Percentiles rank a stretch among this genome's conserved stretches.
phyloP scores from a whole-genome alignment of 2,888 invertebrate genomes.

The Heliconius sara region DNA sequence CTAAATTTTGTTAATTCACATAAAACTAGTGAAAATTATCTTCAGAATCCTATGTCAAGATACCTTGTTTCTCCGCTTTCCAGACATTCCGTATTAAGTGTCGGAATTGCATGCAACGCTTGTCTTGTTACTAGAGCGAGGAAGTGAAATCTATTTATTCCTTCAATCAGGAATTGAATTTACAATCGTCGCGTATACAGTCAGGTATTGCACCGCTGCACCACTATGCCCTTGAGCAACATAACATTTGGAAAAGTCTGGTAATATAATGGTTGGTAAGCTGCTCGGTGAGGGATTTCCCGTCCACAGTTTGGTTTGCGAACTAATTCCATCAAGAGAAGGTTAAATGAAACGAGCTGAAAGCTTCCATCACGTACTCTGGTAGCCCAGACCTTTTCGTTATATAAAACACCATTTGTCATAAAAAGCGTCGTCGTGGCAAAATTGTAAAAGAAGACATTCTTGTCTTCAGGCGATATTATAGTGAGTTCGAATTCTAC shows the following conservation, averaged over 20 bases:
- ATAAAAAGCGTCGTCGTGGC: background rate
- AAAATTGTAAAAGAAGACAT: no score
- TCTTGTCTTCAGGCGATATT: no score
- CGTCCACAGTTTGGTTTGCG: background rate
- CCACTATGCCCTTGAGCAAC: no score
- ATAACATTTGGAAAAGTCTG: no score
- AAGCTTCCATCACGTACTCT: constrained; percentile 2
- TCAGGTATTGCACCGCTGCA: no score
- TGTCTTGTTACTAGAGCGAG: no score
- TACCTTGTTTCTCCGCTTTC: no score
- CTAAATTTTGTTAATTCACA: background rate
- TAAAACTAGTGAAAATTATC: no score
- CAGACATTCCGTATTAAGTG: background rate
- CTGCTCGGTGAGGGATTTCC: background rate
- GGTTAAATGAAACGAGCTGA: constrained; percentile 6
- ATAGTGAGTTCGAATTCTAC: no score
- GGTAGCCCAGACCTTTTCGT: background rate
- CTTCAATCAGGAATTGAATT: background rate
- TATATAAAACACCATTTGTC: background rate
- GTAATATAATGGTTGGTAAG: background rate
- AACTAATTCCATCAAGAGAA: background rate
- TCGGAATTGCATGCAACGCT: no score
- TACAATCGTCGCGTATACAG: background rate
- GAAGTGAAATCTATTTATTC: no score
- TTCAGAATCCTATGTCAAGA: no score